Evolutionary conservation across 2,113 vertebrate species (phyloP).

Genomic region (Meriones unguiculatus): DNA sequence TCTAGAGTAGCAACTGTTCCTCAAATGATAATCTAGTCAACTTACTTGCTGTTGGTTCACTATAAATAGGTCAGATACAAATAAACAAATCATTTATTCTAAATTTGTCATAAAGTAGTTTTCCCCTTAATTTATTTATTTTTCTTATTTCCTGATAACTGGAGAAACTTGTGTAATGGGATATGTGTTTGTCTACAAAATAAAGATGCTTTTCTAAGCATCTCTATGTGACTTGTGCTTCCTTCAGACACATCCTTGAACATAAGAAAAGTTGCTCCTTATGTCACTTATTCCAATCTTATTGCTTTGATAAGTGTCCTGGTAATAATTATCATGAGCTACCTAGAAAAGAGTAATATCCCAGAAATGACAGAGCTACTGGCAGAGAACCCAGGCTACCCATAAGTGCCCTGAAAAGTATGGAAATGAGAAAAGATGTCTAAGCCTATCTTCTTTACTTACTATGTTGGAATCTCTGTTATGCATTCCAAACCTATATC

Average conservation of each 20-base stretch:
- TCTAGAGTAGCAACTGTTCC: not conserved
- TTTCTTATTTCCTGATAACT: not conserved
- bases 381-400: not conserved
- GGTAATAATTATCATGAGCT: not conserved
- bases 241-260: not conserved
- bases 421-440: not conserved
- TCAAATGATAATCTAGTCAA: not conserved
- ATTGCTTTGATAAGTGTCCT: not conserved
- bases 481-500: not conserved
- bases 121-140: not conserved
- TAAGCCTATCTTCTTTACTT: not conserved
- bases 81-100: not conserved
- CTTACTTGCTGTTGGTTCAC: constrained; percentile 23
- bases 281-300: not conserved
- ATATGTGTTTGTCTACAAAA: not conserved
- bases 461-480: not conserved
- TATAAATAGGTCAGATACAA: not conserved
- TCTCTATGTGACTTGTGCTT: not conserved
- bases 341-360: not conserved
- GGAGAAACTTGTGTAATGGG: not conserved
- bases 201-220: not conserved
- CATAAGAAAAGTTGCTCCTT: not conserved
- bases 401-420: not conserved
- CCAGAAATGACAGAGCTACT: not conserved
- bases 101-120: not conserved